These are phyloP conservation scores for rat (Rattus norvegicus) DNA, from an alignment of 2,113 vertebrate species.

Conservation along the genomic window GRCr8 NC_086026.1:34596001-34596500, in stretches of 20 bases:
- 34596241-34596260: neutral
- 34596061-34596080: too few relatives aligned
- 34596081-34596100: rapidly evolving
- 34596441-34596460: slow-evolving; percentile 4
- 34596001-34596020: neutral
- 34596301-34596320: too few relatives aligned
- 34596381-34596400: neutral
- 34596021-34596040: neutral
- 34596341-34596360: slow-evolving; percentile 40
- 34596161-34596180: neutral
- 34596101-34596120: neutral
- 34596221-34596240: neutral
- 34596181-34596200: neutral
- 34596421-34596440: neutral
- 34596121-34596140: rapidly evolving
- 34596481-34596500: neutral
- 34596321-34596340: neutral
- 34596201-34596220: neutral
- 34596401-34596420: neutral
- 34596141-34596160: neutral
- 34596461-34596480: neutral
- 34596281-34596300: neutral
- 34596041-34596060: neutral
- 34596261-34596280: neutral
- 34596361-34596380: slow-evolving; percentile 3